phyloP scores from a whole-genome alignment of 2,113 vertebrate genomes.

The Sinocyclocheilus maitianheensis region DNA sequence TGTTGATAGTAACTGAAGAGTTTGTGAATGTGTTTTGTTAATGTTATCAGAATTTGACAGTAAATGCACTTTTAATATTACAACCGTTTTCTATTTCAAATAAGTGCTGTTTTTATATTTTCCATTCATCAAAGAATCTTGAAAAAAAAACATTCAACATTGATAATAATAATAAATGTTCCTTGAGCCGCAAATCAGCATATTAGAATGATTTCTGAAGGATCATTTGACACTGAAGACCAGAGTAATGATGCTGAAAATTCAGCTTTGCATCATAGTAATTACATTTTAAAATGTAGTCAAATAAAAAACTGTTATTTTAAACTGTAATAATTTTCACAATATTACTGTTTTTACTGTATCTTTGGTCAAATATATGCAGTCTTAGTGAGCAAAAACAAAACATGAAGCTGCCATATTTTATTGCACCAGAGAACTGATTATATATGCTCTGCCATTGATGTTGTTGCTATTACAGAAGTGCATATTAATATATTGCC shows the following conservation, averaged over 20 bases:
- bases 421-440: neutral
- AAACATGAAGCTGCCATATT: conserved; percentile 11
- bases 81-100: neutral
- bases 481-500: conserved; percentile 64
- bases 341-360: neutral
- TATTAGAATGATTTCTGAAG: neutral
- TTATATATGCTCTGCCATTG: conserved; percentile 59
- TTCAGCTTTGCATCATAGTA: neutral
- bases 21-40: neutral
- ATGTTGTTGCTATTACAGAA: conserved; percentile 53
- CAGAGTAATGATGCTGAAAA: neutral
- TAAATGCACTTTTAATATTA: neutral
- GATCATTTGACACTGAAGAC: neutral
- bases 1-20: neutral
- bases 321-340: neutral
- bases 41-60: neutral
- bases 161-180: neutral
- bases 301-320: neutral
- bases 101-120: neutral
- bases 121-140: too few relatives aligned
- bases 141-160: neutral
- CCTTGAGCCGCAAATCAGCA: neutral
- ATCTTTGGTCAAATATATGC: neutral
- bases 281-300: neutral
- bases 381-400: neutral